Conservation (phyloP, 2,797 vertebrate genomes). For the Alca torda region DNA sequence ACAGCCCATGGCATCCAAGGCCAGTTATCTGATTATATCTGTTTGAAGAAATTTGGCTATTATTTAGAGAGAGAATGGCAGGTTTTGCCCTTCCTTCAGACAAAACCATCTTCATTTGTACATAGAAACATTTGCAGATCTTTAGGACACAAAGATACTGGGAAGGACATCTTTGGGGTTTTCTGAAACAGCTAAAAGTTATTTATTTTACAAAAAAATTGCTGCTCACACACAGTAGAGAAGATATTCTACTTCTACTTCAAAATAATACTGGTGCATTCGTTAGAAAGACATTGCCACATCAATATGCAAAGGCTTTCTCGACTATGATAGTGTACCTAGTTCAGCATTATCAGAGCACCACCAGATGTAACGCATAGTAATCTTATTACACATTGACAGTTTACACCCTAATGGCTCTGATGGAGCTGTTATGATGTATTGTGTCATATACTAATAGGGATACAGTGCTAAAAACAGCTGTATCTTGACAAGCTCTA, state of each 20-base stretch:
- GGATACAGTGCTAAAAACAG: slow-evolving; percentile 62
- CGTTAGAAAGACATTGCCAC: slow-evolving; percentile 9
- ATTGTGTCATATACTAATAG: slow-evolving; percentile 73
- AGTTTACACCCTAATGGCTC: slow-evolving; percentile 64
- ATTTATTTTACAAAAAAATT: background rate
- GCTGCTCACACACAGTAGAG: background rate
- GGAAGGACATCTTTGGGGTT: background rate
- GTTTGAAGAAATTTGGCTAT: background rate
- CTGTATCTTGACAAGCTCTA: slow-evolving; percentile 65
- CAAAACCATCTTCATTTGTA: slow-evolving; percentile 38
- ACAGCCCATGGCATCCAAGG: background rate
- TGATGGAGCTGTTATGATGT: slow-evolving; percentile 67
- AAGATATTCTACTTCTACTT: background rate
- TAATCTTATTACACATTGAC: slow-evolving; percentile 59
- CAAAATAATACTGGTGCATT: background rate
- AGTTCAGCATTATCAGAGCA: slow-evolving; percentile 42
- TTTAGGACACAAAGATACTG: slow-evolving; percentile 10
- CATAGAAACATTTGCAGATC: slow-evolving; percentile 39
- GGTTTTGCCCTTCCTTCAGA: slow-evolving; percentile 50
- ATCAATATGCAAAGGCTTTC: slow-evolving; percentile 46
- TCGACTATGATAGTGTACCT: slow-evolving; percentile 21
- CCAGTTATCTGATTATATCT: background rate
- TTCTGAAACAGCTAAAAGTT: slow-evolving; percentile 47
- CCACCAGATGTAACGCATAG: slow-evolving; percentile 41
- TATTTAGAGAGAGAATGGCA: slow-evolving; percentile 28